Evolutionary conservation across 2,113 vertebrate species (phyloP).

Genomic region (Taurulus bubalis): DNA sequence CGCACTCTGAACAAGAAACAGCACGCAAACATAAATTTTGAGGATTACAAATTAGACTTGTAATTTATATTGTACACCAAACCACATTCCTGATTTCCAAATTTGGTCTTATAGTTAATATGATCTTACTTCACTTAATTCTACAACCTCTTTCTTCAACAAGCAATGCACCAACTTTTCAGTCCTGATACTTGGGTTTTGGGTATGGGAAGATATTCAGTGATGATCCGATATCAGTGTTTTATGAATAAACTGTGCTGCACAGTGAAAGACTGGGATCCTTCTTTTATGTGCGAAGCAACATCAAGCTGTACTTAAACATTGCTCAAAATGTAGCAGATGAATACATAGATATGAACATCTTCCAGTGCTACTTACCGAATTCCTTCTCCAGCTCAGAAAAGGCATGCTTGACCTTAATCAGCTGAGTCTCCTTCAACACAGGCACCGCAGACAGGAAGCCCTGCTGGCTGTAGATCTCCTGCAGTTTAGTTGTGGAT

Average conservation of each 20-base stretch:
- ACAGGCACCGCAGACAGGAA: conserved; percentile 79
- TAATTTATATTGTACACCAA: neutral
- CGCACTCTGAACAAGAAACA: neutral
- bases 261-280: neutral
- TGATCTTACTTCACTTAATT: neutral
- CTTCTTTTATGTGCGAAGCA: too few species aligned
- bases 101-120: too few species aligned
- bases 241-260: neutral
- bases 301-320: too few species aligned
- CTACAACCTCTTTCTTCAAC: neutral
- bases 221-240: too few species aligned
- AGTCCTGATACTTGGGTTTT: too few species aligned
- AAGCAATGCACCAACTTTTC: neutral
- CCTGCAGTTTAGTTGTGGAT: conserved; percentile 41
- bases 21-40: neutral
- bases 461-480: conserved; percentile 71
- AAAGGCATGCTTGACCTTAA: conserved; percentile 73
- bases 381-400: conserved; percentile 81
- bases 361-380: conserved; percentile 71
- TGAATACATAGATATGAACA: too few species aligned
- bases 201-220: too few species aligned
- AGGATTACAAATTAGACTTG: neutral
- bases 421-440: conserved; percentile 75
- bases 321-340: too few species aligned
- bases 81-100: neutral